Base-by-base conservation (phyloP, 1,140 invertebrate genomes). In the Uloborus diversus region DNA sequence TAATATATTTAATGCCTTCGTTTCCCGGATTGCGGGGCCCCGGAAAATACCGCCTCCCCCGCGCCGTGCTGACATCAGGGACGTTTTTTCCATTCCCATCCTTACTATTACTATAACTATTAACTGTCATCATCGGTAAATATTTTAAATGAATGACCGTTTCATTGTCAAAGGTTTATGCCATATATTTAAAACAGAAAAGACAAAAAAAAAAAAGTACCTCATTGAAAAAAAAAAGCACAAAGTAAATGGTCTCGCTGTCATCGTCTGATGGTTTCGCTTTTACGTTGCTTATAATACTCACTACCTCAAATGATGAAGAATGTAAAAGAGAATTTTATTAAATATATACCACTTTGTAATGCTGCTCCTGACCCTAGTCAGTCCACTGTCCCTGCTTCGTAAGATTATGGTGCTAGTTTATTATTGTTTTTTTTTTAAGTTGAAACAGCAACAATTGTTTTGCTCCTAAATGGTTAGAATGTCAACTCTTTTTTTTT, bases 351-450 rank as follows among this genome's bases (percentile, higher is more conserved):
- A 56, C 25, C 49, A 56, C 30, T 68, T 42, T 49, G 47, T 33
- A 56, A 69, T 64, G 30, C 71, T 76, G 73, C 73, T 65, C 73
- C 73, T 53, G 73, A 37, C 73, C 73, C 73, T 78, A 78, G 73
- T 78, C 73, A 78, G 61, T 66, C n/a, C 61, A 66, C 73, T 65
- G 73, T 65, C 62, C 62, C 57, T 56, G 62, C 73, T 78, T 78
- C 3, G 62, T 65, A 64, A 23, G 20, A 76, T 78, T 78, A 65
- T 78, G 73, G 73, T 78, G 73, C 73, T 78, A 78, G 73, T 78
- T 65, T 78, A 61, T 78, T 53, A 49, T 57, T 47, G 28, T 61
- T 47, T 68, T 68, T 51, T 73, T 47, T 27, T 59, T 32, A 59
- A 27, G 57, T 59, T 59, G 4, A 56, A 51, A n/a, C n/a, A n/a